A percentile compares a stretch with the other conserved stretches of the same genome.
These are phyloP conservation scores for Drosophila guanche DNA, from an alignment of 1,140 invertebrate species.

Conservation along the genomic window DNA sequence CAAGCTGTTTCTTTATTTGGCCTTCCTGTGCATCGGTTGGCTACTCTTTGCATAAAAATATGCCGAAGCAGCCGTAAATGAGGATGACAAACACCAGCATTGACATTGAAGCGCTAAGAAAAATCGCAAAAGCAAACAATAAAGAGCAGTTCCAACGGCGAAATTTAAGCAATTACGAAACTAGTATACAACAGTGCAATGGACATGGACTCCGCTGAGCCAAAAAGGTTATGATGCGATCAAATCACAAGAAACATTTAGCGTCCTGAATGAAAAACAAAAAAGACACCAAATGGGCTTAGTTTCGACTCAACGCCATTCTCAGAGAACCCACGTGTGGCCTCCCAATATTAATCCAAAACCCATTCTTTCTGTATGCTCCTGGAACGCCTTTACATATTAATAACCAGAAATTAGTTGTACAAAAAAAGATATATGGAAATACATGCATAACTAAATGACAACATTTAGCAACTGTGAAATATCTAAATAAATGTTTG, in stretches of 20 bases:
- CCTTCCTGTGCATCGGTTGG: slow-evolving; percentile 95
- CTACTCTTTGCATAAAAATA: slow-evolving; percentile 92
- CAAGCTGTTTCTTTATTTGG: slow-evolving; percentile 96
- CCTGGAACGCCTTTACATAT: slow-evolving; percentile 8
- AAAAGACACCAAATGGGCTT: slow-evolving; percentile 67
- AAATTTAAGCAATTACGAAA: no score
- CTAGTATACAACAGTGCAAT: no score
- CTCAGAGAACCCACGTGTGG: background rate
- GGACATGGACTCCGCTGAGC: no score
- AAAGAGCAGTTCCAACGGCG: no score
- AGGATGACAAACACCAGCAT: no score
- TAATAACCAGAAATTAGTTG: slow-evolving; percentile 5
- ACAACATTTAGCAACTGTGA: background rate
- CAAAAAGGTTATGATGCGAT: no score
- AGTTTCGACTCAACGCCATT: background rate
- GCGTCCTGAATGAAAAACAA: slow-evolving; percentile 77
- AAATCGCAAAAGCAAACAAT: no score
- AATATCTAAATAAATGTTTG: no score
- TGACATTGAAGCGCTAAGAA: no score
- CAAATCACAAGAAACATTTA: no score
- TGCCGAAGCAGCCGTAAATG: slow-evolving; percentile 1
- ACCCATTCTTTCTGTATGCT: slow-evolving; percentile 6
- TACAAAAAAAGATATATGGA: slow-evolving; percentile 5
- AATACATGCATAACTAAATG: slow-evolving; percentile 2
- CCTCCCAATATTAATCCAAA: background rate